Base-by-base conservation (phyloP, 2,888 invertebrate genomes). In the Athalia circularis region DNA sequence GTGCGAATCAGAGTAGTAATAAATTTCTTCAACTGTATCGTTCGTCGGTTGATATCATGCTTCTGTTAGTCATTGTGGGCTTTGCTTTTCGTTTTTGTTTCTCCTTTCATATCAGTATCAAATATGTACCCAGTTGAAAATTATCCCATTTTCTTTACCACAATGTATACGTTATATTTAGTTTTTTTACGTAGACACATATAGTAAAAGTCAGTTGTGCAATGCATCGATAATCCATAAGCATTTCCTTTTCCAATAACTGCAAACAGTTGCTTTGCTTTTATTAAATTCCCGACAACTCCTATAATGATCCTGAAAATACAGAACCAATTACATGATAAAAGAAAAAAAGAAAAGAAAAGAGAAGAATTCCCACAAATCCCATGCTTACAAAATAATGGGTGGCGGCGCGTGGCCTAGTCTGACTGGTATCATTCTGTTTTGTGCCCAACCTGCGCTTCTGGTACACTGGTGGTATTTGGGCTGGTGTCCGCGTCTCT, bases 391-490 rank as follows among this genome's bases (percentile, higher is more conserved):
- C 50, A 50, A 11, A 75, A 62, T 75, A 75, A 75, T 75, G 75
- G 85, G 82, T 82, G 83, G 84, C 82, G 80, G 81, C 80, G 80
- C 80, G 81, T 80, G 82, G 83, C 80, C 82, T 82, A 84, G 84
- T 87, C 87, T 87, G 83, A 87, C 87, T 86, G 86, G 86, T 87
- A 87, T 87, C 88, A 85, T 87, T 87, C 88, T 87, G 82, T 87
- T 88, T 86, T 88, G 88, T 87, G 88, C 85, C 85, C 84, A 86
- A 87, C 87, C 87, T 87, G 88, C 86, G 87, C 87, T 88, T 88
- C 88, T 87, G 88, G 88, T 88, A 86, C 87, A 83, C 83, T 81
- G 87, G 87, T 87, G 87, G 87, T 88, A 87, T 88, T 85, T 86
- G 84, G 87, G 81, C 82, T 83, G 83, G 81, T 81, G 82, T 82